A percentile compares a stretch with the other conserved stretches of the same genome.
phyloP scores from a whole-genome alignment of 2,113 vertebrate genomes.

The Desmodus rotundus region DNA sequence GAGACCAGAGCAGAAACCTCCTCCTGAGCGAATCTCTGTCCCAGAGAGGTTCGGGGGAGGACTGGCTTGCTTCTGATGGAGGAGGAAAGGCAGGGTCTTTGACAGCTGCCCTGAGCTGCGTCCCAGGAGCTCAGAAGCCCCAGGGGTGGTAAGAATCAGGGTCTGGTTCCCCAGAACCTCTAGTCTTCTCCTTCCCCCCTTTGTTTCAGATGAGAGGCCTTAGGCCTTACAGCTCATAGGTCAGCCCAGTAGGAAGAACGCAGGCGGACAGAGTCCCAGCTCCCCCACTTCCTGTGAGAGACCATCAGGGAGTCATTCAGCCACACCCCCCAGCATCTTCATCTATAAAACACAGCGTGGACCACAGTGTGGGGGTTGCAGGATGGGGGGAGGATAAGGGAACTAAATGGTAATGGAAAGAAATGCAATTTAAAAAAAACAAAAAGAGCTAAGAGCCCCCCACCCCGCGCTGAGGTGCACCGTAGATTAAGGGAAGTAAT shows the following conservation, averaged over 20 bases:
- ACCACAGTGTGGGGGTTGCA: too few relatives aligned
- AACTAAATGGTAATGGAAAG: too few relatives aligned
- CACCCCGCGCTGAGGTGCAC: accelerated
- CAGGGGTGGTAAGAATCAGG: not conserved
- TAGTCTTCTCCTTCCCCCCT: not conserved
- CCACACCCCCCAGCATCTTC: not conserved
- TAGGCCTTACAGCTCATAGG: not conserved
- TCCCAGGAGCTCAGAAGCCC: not conserved
- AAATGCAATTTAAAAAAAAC: not conserved
- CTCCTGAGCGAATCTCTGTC: not conserved
- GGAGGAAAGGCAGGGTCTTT: not conserved
- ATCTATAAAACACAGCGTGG: not conserved
- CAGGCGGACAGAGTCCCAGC: not conserved
- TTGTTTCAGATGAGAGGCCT: not conserved
- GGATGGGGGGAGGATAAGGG: too few relatives aligned
- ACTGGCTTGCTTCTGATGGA: not conserved
- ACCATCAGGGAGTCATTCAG: not conserved
- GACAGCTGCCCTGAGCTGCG: not conserved
- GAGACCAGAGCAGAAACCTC: not conserved
- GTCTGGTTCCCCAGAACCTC: not conserved
- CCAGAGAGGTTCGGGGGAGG: not conserved
- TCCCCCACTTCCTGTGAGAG: not conserved
- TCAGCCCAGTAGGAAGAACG: accelerated
- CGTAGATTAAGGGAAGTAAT: not conserved
- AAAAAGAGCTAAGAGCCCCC: not conserved